Conservation (phyloP, 1,140 invertebrate species). For the Achatina immaculata region DNA sequence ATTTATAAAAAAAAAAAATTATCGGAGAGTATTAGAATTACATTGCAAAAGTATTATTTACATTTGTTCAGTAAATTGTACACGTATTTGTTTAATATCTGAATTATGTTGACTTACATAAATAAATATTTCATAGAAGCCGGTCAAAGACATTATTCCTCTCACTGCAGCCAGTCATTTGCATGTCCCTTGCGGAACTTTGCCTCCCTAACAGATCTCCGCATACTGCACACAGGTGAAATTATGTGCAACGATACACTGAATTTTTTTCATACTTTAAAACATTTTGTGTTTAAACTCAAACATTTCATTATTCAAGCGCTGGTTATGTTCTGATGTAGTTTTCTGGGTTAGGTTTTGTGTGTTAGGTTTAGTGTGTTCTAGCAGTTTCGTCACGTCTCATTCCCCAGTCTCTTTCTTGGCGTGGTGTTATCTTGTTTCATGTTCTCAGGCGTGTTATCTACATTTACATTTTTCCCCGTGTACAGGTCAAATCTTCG, state of each 20-base stretch:
- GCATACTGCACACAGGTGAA: not conserved
- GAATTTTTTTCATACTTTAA: not conserved
- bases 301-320: not conserved
- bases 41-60: not conserved
- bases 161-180: no score
- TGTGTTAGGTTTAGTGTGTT: not conserved
- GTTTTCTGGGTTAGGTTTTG: not conserved
- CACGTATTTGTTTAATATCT: not conserved
- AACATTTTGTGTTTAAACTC: not conserved
- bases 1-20: not conserved
- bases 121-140: not conserved
- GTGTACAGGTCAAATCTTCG: not conserved
- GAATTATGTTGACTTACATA: not conserved
- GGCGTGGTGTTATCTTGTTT: not conserved
- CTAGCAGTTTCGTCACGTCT: not conserved
- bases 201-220: no score
- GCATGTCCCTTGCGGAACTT: no score
- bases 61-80: not conserved
- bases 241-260: not conserved
- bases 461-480: no score
- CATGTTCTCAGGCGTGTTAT: not conserved
- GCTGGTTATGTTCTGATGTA: not conserved
- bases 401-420: not conserved
- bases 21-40: no score
- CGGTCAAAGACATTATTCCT: not conserved